Evolutionary conservation across 2,113 vertebrate species (phyloP).

Genomic region (Odobenus rosmarus): DNA sequence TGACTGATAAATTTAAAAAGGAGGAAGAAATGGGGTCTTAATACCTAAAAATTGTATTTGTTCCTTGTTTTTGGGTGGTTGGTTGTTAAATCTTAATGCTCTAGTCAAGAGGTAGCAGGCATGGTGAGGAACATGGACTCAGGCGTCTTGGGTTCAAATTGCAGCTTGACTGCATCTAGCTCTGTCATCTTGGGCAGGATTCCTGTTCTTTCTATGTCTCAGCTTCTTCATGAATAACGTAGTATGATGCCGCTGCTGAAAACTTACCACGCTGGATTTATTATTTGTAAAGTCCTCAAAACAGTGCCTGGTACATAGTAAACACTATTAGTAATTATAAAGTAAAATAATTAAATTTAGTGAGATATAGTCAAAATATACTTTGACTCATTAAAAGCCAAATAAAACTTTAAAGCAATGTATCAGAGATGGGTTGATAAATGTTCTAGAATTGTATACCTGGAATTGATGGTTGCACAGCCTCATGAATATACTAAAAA

Average conservation of each 20-base stretch:
- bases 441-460: not conserved
- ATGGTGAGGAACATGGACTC: not conserved
- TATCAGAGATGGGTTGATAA: not conserved
- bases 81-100: not conserved
- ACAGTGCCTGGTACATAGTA: not conserved
- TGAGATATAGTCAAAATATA: not conserved
- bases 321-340: not conserved
- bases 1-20: not conserved
- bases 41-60: not conserved
- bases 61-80: not conserved
- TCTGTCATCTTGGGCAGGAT: not conserved
- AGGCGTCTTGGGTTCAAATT: not conserved
- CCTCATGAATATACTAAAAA: not conserved
- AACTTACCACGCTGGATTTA: not conserved
- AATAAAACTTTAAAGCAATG: slow-evolving; percentile 14
- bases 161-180: not conserved
- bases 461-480: not conserved
- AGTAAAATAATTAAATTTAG: not conserved
- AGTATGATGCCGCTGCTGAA: not conserved
- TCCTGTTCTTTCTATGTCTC: not conserved
- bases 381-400: not conserved
- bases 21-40: not conserved
- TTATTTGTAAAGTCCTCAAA: not conserved
- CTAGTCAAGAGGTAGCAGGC: not conserved
- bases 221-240: not conserved